These are phyloP conservation scores for Margarornis squamiger DNA, from an alignment of 2,797 vertebrate genomes.

Conservation along the genomic window DNA sequence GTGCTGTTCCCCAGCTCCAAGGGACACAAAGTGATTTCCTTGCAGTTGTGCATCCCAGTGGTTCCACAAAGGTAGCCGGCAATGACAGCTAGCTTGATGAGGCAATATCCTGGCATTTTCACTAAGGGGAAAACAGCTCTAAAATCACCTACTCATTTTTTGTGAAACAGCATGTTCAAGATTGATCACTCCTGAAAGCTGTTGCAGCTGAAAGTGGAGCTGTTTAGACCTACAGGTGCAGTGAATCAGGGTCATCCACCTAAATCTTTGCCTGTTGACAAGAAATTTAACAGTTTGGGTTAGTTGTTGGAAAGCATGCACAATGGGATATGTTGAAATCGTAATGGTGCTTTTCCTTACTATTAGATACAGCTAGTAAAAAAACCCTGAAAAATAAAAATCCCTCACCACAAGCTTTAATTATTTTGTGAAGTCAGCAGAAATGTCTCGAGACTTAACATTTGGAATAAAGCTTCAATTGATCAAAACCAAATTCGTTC, in stretches of 20 bases:
- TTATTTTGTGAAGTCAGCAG: conserved; percentile 5
- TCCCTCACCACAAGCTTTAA: background rate
- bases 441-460: background rate
- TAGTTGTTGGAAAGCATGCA: background rate
- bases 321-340: background rate
- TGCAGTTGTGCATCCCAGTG: background rate
- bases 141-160: background rate
- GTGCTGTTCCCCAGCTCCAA: background rate
- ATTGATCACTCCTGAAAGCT: conserved; percentile 22
- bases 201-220: conserved; percentile 2
- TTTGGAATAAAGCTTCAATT: background rate
- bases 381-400: background rate
- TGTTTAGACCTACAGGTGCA: conserved; percentile 20
- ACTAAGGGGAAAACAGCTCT: background rate
- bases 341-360: background rate
- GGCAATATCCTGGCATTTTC: background rate
- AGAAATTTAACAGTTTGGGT: background rate
- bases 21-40: background rate
- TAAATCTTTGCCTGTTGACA: conserved; percentile 17
- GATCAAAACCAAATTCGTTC: conserved; percentile 1
- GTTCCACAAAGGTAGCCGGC: background rate
- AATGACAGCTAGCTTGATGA: background rate
- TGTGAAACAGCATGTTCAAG: background rate
- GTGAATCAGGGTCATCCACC: background rate
- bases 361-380: background rate